Evolutionary conservation across 2,888 invertebrate species (phyloP).

Genomic region (Tipula unca): DNA sequence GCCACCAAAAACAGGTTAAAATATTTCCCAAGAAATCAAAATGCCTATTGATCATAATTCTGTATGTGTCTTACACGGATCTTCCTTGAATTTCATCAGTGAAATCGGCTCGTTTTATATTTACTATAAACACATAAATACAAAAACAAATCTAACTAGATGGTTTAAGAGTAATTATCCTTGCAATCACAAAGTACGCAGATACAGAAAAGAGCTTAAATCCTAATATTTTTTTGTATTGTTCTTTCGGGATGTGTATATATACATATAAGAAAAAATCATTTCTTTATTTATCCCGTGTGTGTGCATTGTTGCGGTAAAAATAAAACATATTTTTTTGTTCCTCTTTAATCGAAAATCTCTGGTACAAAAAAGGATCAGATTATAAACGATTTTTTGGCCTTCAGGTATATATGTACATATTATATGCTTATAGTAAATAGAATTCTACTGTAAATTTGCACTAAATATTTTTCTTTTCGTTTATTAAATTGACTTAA

Average conservation of each 20-base stretch:
- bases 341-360: background rate
- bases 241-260: background rate
- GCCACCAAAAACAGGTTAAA: background rate
- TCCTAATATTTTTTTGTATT: background rate
- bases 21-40: background rate
- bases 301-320: background rate
- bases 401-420: background rate
- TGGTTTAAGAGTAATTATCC: background rate
- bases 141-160: background rate
- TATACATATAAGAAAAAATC: background rate
- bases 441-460: background rate
- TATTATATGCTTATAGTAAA: background rate
- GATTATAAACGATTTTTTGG: background rate
- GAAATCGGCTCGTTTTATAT: background rate
- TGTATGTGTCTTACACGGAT: background rate
- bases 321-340: background rate
- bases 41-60: background rate
- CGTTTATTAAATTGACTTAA: background rate
- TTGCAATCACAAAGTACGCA: background rate
- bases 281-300: background rate
- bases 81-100: background rate
- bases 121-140: background rate
- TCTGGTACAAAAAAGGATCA: background rate
- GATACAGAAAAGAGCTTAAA: background rate
- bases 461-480: background rate